phyloP scores from a whole-genome alignment of 2,888 invertebrate genomes.

The Oxytorus armatus region DNA sequence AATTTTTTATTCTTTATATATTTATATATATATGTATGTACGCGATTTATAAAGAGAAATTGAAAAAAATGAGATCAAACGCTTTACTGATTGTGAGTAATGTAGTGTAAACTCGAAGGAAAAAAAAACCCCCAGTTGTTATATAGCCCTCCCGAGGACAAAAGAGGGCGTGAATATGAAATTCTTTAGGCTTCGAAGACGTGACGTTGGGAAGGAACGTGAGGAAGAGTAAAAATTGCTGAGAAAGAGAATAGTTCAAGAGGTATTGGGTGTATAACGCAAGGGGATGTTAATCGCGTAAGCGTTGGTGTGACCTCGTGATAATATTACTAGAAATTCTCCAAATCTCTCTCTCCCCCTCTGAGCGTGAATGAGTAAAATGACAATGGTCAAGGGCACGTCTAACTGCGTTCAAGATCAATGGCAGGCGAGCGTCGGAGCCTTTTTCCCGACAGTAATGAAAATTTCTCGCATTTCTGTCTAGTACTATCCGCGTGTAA shows the following conservation, averaged over 20 bases:
- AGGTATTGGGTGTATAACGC: slow-evolving; percentile 12
- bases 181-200: slow-evolving; percentile 8
- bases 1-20: too few relatives aligned
- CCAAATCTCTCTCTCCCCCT: background rate
- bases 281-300: slow-evolving; percentile 44
- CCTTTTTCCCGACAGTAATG: slow-evolving; percentile 71
- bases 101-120: too few relatives aligned
- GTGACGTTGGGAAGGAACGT: background rate
- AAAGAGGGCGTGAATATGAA: slow-evolving; percentile 5
- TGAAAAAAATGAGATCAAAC: too few relatives aligned
- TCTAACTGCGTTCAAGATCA: slow-evolving; percentile 68
- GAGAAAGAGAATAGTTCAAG: slow-evolving; percentile 4
- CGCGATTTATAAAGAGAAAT: too few relatives aligned
- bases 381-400: slow-evolving; percentile 66
- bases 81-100: too few relatives aligned
- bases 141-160: background rate
- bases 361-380: slow-evolving; percentile 55
- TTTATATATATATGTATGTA: too few relatives aligned
- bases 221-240: background rate
- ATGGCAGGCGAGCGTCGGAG: slow-evolving; percentile 64
- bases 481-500: slow-evolving; percentile 27
- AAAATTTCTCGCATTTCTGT: slow-evolving; percentile 79
- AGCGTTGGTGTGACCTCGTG: slow-evolving; percentile 27
- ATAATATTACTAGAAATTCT: slow-evolving; percentile 57
- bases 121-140: too few relatives aligned